Base-by-base conservation (phyloP, 2,113 vertebrate genomes). In the Callocephalon fimbriatum region DNA sequence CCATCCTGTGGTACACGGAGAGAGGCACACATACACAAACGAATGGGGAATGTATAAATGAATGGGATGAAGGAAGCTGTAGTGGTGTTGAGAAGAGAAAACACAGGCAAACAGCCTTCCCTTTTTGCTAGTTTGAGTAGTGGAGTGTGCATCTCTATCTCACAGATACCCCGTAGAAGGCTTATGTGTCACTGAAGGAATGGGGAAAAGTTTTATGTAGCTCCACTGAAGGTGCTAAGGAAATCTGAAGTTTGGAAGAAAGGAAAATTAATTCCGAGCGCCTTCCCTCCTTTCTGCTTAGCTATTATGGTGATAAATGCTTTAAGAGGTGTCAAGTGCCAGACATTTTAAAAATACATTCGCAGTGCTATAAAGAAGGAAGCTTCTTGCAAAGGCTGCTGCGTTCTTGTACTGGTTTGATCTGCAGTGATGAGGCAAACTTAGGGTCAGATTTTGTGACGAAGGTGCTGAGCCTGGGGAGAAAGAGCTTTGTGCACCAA, bases 1-100 rank as follows among this genome's bases (percentile, higher is more conserved):
- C 97, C 97, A 98, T 95, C 97, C 91, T 96, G 97, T 97, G 97
- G 97, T 82, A 85, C 45, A 40, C 0, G 0, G 44, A 73, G 95
- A 93, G 92, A 95, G 85, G 85, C 79, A 94, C 86, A 93, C 35
- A 45, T 23, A 74, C 25, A 74, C 65, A 88, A 63, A 90, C 80
- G 75, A 68, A 93, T 44, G 35, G 29, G 32, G 32, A 59, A 37
- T 51, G 38, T 83, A 79, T 91, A 59, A 92, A 70, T 15, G 22
- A 11, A 32, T 6, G 58, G 37, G 25, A n/a, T 23, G 20, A 59
- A 87, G 38, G 35, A 74, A 70, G 15, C 9, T 3, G 3, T 37
- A 56, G 40, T 22, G 4, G 14, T 86, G 38, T 70, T 42, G 45
- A 63, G 76, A 71, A 71, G 45, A 63, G 76, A 71, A 71, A 68